Base-by-base conservation (phyloP, 1,140 invertebrate genomes). In the Cydia pomonella region DNA sequence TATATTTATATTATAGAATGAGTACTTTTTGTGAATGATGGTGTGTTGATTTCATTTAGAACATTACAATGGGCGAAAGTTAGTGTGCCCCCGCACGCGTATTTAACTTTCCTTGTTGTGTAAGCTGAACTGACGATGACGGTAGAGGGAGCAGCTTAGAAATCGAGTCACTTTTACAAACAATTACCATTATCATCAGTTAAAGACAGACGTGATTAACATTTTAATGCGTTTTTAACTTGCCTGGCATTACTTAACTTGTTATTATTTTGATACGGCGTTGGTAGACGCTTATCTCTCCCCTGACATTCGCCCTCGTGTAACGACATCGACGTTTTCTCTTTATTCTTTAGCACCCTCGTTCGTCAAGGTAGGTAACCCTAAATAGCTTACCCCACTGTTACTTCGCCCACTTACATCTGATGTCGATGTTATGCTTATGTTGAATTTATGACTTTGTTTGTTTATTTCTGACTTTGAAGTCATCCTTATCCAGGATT, bases 101-200 rank as follows among this genome's bases (percentile, higher is more conserved):
- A 81, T 88, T 84, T 92, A 92, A 92, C 91, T 93, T 93, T 93
- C 91, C 90, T 93, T 90, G 91, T 93, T 93, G 91, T 93, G 89
- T 93, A 93, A 93, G 91, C 84, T 87, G 81, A 87, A 84, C 87
- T 78, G 84, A 83, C 84, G 83, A 87, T 78, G 84, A 83, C 84
- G 83, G 88, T 89, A 89, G 90, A 88, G 88, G 86, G 89, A 92
- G 90, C 83, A 80, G 88, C 81, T 82, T 92, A 90, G 89, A 92
- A 92, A 92, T 92, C 89, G 85, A 88, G 78, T 84, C 79, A 87
- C 83, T 87, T 87, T 87, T 91, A 89, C 80, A 80, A 76, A 89
- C 82, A 80, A 76, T 81, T 82, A 83, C 75, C 77, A 82, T 84
- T 86, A 80, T 79, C 74, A 81, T 82, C 76, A 80, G 33, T 69